Evolutionary conservation across 2,797 vertebrate genomes (phyloP), one percentile per base, ranked within the genome.

Genomic region (Gephyroberyx darwinii): DNA sequence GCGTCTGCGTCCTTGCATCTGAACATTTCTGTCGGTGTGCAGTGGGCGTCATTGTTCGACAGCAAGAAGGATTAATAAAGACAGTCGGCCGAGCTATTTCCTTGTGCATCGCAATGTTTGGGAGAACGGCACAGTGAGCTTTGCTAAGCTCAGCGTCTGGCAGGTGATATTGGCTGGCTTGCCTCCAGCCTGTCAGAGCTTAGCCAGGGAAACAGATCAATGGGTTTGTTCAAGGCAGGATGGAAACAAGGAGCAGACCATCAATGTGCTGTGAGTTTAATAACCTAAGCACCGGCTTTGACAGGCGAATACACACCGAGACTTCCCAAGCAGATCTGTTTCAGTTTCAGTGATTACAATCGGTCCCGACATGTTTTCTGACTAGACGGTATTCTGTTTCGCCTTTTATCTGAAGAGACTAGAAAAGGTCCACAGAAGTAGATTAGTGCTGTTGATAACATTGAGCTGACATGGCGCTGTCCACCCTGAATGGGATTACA

Each of bases 61-160:
- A 61, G 57, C 64, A 74, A 56, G 26, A 30, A 65, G 77, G 75
- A 91, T 88, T 71, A 81, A 83, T 65, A 75, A 48, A 66, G 71
- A 79, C 82, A 78, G 69, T 70, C 58, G 69, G 66, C 51, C 10
- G 30, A 72, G 71, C 67, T 82, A 45, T 88, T 82, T 68, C 58
- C 43, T 47, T 69, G 66, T 59, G 58, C 70, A 69, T 71, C 77
- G 59, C 72, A 69, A 82, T 56, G 72, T 51, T 62, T 1, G 52
- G n/a, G 22, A 66, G 65, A 72, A 69, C 3, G 19, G 31, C 58
- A 52, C 54, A 48, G 3, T 19, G 22, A 66, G 45, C 17, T 62
- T 58, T 20, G 31, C 43, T 16, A 10, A 59, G 33, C 66, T 17
- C n/a, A 26, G 19, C 39, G 16, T 5, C n/a, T 69, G 56, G 39